phyloP scores from a whole-genome alignment of 2,113 vertebrate species.

The Lota lota region DNA sequence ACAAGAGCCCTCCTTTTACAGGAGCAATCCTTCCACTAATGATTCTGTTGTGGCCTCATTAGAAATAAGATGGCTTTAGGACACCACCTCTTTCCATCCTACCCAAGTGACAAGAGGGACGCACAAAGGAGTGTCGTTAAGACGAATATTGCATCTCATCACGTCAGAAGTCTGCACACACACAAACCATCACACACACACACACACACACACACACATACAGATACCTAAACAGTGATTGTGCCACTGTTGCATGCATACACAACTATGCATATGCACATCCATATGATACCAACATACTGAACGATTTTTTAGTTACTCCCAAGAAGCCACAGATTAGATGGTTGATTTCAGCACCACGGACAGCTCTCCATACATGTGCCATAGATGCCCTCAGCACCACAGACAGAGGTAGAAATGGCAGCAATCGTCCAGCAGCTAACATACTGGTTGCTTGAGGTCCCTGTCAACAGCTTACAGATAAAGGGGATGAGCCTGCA shows the following conservation, averaged over 20 bases:
- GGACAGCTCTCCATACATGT: not conserved
- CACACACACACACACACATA: not conserved
- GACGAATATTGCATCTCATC: no score
- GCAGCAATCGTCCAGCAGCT: not conserved
- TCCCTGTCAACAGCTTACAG: no score
- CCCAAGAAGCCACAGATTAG: no score
- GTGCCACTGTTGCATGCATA: not conserved
- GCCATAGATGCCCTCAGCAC: not conserved
- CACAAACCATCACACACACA: not conserved
- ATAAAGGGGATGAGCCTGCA: no score
- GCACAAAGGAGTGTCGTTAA: not conserved
- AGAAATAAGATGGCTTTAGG: conserved; percentile 13
- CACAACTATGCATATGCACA: not conserved
- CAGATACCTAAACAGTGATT: not conserved
- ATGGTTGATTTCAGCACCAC: no score
- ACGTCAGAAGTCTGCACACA: not conserved
- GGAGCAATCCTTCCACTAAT: conserved; percentile 16
- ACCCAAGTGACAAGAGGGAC: no score
- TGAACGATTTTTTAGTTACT: no score
- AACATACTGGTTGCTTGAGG: no score
- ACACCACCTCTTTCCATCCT: not conserved
- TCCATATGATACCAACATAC: not conserved
- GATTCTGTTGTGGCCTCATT: conserved; percentile 13
- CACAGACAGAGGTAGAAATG: not conserved
- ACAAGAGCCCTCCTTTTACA: conserved; percentile 18